Evolutionary conservation across 2,113 vertebrate species (phyloP), one percentile per base, ranked within the genome.

Genomic region (Otis tarda): DNA sequence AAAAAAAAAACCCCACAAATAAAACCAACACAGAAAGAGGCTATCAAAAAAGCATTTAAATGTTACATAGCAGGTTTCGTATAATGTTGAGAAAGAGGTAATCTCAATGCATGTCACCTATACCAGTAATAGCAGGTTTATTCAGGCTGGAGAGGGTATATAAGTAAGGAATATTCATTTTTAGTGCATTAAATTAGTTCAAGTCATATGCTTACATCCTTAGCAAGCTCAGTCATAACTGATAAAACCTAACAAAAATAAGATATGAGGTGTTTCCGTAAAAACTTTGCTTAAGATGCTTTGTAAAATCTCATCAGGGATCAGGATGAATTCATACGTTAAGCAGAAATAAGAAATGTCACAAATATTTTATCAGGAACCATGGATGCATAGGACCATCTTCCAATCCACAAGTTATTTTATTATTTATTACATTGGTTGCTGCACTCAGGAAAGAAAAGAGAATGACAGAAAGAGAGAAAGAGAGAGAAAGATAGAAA

Each of bases 331-430:
- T 82, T 84, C 11, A 21, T 67, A 53, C 0, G 3, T 45, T 76
- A 87, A 76, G n/a, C 28, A 79, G 49, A 92, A 93, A 92, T 80
- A 76, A 96, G 69, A 92, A 78, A 82, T 82, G n/a, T 28, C 50
- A 79, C 60, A 69, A 75, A 37, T 65, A 49, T 93, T 92, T 89
- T 23, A 73, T 69, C 23, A 87, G 49, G 52, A 88, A 61, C 13
- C 15, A 30, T 22, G 37, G 52, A 88, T 59, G 20, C 49, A 84
- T 9, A 88, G 23, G 37, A 4, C 23, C 23, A 69, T 61, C 68
- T 87, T 95, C 33, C n/a, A 92, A 31, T n/a, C 3, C 24, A 52
- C 14, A 41, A 3, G 10, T 89, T 84, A 56, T 67, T 89, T 92
- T 63, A 70, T 63, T 74, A 77, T 92, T 80, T 86, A 69, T 73